Conservation (phyloP, 53 echinoderm and acorn worm species). For the Holothuria leucospilota region DNA sequence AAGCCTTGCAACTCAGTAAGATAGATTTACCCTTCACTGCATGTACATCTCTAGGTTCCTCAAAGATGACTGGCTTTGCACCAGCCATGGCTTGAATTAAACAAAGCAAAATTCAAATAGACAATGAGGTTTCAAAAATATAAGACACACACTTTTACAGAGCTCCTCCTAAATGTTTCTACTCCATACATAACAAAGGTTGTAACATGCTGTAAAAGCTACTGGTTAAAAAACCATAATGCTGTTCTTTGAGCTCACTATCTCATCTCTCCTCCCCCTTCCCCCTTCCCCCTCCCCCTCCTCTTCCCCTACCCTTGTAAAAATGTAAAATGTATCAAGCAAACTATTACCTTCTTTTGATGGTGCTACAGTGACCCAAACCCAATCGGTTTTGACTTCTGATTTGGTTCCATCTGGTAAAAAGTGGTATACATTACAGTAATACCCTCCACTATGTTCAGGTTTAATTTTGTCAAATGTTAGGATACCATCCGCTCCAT, state of each 20-base stretch:
- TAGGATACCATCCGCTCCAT: not conserved
- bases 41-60: not conserved
- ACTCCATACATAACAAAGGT: no score
- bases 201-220: no score
- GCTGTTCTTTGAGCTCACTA: no score
- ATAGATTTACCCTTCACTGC: constrained; percentile 67
- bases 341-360: constrained; percentile 28
- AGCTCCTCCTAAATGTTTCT: no score
- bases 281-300: no score
- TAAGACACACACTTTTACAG: not conserved
- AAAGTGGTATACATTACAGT: constrained; percentile 77
- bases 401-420: constrained; percentile 7
- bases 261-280: no score
- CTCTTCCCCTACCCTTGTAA: no score
- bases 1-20: constrained; percentile 68
- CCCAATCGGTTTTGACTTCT: constrained; percentile 62
- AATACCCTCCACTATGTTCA: constrained; percentile 62
- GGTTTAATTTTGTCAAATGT: not conserved
- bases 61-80: constrained; percentile 8
- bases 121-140: not conserved
- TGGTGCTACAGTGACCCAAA: constrained; percentile 61
- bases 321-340: no score
- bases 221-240: no score
- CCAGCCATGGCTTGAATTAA: not conserved
- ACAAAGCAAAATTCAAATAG: not conserved